Percentiles rank a stretch among this genome's conserved stretches.
phyloP scores from a whole-genome alignment of 2,113 vertebrate genomes.

The Castor canadensis region DNA sequence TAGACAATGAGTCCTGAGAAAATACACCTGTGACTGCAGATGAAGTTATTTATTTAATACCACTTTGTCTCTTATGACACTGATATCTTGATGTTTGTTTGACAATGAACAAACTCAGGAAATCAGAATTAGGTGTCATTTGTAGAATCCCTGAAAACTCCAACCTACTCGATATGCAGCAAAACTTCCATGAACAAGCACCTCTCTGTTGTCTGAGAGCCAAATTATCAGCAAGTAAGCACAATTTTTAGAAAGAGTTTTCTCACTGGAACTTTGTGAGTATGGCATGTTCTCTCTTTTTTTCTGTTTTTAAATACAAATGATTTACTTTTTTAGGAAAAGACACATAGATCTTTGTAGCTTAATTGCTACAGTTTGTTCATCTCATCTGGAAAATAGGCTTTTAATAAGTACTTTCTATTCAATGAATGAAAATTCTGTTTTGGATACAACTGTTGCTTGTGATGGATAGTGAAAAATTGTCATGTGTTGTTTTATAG shows the following conservation, averaged over 20 bases:
- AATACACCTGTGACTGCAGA: background rate
- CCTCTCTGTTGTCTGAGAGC: background rate
- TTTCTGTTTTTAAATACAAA: background rate
- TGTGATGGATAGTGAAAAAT: background rate
- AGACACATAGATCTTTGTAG: background rate
- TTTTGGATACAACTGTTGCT: background rate
- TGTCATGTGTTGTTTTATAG: background rate
- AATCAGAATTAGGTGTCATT: background rate
- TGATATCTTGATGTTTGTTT: background rate
- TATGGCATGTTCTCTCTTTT: background rate
- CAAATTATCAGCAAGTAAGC: background rate
- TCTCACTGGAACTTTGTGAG: background rate
- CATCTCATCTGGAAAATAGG: background rate
- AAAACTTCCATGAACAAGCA: background rate
- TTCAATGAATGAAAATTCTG: background rate
- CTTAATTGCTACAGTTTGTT: background rate
- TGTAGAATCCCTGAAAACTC: background rate
- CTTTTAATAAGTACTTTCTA: background rate
- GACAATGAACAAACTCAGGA: background rate
- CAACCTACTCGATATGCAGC: background rate
- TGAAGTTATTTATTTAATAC: background rate
- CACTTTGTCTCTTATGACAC: background rate
- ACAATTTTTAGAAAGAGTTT: background rate
- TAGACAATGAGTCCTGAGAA: background rate
- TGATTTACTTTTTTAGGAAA: background rate